Base-by-base conservation (phyloP, 2,888 invertebrate species). In the Aspidiotus destructor region DNA sequence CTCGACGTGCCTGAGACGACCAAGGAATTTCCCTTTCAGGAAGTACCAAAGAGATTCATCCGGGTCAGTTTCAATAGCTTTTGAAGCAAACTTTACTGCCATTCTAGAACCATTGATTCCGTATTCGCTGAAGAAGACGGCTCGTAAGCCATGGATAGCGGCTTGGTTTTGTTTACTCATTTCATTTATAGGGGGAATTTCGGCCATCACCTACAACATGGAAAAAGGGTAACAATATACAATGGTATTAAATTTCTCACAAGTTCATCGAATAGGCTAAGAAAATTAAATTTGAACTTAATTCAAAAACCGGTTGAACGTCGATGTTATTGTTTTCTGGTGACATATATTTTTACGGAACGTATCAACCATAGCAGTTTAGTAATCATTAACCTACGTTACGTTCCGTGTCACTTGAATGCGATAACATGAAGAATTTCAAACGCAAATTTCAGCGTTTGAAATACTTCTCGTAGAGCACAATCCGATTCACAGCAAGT, bases 11-110 rank as follows among this genome's bases (percentile, higher is more conserved):
- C 67, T 44, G 9, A 67, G 40, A 0, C 67, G 48, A 1, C 67
- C 60, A 0, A 67, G 13, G 8, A 15, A 28, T 60, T 67, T 67
- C 0, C 67, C 60, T 28, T 48, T 60, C 0, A 67, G 11, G 60
- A 60, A 67, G 41, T 10, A 41, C 67, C 67, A 67, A 9, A 58
- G 60, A 1, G 67, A 40, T 48, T 60, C 48, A 10, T 17, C 16
- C 9, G 60, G 48, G 15, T 67, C 67, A 5, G 58, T 67, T 48
- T 67, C 58, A 3, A 40, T 60, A 1, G 67, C 60, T 40, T 67
- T 58, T 15, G 41, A 28, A 8, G 67, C 67, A 11, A 44, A 40
- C 17, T 67, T 41, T 0, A 60, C 1, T 0, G 48, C 58, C 41
- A 60, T 28, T 40, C 58, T 67, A 28, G 57, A 48, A 1, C 67